Percentiles rank a stretch among this genome's conserved stretches.
phyloP scores from a whole-genome alignment of 2,888 invertebrate genomes.

The Uloborus plumipes region DNA sequence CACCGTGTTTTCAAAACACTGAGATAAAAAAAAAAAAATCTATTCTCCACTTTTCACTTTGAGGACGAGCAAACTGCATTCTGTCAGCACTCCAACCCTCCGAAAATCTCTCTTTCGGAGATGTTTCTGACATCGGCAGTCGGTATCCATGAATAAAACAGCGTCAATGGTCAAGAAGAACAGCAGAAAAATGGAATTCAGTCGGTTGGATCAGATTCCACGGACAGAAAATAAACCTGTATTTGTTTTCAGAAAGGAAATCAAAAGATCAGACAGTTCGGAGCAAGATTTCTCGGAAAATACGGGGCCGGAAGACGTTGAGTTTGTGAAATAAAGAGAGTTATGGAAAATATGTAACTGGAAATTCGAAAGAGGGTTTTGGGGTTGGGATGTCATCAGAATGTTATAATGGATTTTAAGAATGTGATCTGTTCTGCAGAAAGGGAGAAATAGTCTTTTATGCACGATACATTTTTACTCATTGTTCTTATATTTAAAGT shows the following conservation, averaged over 20 bases:
- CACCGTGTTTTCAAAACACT: no score
- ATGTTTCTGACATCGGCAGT: neutral
- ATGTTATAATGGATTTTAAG: no score
- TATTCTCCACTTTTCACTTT: neutral
- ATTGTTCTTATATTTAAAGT: no score
- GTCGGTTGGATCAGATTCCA: neutral
- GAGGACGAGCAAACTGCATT: neutral
- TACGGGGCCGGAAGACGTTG: no score
- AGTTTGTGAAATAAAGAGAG: no score
- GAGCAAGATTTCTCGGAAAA: no score
- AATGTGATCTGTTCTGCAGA: no score
- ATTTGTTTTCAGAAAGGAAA: neutral
- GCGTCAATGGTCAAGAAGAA: neutral
- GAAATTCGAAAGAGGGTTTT: no score
- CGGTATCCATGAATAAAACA: constrained; percentile 1
- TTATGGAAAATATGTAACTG: no score
- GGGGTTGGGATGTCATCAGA: no score
- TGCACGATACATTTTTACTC: no score
- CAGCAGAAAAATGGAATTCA: constrained; percentile 4
- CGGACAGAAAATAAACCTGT: neutral
- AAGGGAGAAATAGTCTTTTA: no score
- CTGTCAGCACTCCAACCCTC: neutral
- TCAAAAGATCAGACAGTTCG: neutral
- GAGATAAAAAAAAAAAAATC: neutral
- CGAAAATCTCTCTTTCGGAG: neutral